A percentile compares a stretch with the other conserved stretches of the same genome.
phyloP scores from a whole-genome alignment of 2,888 invertebrate species.

The Malthinus flaveolus region DNA sequence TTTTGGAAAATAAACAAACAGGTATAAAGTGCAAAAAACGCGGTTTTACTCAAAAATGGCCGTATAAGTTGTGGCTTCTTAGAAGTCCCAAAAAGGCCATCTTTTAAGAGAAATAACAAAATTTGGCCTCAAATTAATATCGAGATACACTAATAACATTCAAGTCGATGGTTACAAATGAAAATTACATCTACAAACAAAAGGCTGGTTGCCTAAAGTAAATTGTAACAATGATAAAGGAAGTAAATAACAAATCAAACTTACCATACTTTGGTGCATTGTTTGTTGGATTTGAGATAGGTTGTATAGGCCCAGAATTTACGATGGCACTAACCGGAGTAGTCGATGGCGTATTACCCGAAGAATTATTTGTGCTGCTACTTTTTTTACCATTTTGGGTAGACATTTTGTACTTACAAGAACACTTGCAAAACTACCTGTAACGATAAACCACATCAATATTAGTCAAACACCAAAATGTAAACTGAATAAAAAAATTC shows the following conservation, averaged over 20 bases:
- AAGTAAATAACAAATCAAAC: conserved; percentile 21
- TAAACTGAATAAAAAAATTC: neutral
- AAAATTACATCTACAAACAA: neutral
- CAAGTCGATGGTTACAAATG: too few relatives aligned
- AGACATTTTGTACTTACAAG: conserved; percentile 33
- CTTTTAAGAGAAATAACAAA: too few relatives aligned
- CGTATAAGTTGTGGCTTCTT: too few relatives aligned
- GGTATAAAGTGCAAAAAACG: too few relatives aligned
- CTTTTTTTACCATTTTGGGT: conserved; percentile 47
- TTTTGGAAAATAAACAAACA: too few relatives aligned
- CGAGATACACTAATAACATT: too few relatives aligned
- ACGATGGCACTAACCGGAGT: conserved; percentile 48
- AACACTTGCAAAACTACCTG: conserved; percentile 39
- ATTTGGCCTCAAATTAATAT: too few relatives aligned
- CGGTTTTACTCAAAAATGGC: too few relatives aligned
- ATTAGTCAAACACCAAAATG: neutral
- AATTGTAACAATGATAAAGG: neutral
- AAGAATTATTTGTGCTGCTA: conserved; percentile 45
- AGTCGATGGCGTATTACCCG: conserved; percentile 50
- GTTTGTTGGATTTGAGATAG: conserved; percentile 49
- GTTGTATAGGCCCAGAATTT: conserved; percentile 42
- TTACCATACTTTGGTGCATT: conserved; percentile 60
- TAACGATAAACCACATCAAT: conserved; percentile 8
- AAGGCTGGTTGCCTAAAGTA: neutral
- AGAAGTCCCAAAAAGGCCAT: too few relatives aligned